phyloP scores from a whole-genome alignment of 2,797 vertebrate genomes.

The Microctenopoma steveboyesi region DNA sequence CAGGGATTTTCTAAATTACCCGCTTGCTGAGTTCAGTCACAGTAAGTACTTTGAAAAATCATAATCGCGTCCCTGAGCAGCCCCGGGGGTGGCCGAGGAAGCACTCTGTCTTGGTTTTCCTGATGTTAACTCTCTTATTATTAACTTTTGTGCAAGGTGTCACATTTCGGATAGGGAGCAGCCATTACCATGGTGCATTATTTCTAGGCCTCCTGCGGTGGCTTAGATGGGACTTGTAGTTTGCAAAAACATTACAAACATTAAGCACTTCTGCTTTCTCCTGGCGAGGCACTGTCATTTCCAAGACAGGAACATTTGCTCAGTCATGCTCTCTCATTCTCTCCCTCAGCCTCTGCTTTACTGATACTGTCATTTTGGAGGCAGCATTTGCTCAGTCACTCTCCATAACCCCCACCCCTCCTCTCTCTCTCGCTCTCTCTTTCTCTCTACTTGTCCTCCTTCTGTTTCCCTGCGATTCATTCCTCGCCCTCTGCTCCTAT shows the following conservation, averaged over 20 bases:
- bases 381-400: constrained; percentile 65
- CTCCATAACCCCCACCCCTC: constrained; percentile 23
- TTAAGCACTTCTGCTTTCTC: constrained; percentile 61
- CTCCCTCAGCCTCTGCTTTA: constrained; percentile 48
- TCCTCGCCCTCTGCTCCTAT: constrained; percentile 30
- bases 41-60: constrained; percentile 64
- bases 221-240: constrained; percentile 49
- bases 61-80: constrained; percentile 60
- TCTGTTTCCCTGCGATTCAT: constrained; percentile 36
- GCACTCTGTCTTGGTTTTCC: constrained; percentile 66
- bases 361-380: constrained; percentile 65
- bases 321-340: constrained; percentile 59
- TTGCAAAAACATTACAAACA: constrained; percentile 49
- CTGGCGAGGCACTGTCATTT: constrained; percentile 52
- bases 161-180: constrained; percentile 43
- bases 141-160: constrained; percentile 71
- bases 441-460: constrained; percentile 6
- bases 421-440: background rate
- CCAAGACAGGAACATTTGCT: constrained; percentile 66
- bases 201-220: constrained; percentile 55
- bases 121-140: constrained; percentile 70
- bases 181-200: constrained; percentile 64
- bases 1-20: constrained; percentile 59
- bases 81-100: constrained; percentile 43
- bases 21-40: constrained; percentile 59